Percentiles rank a stretch among this genome's conserved stretches.
Evolutionary conservation across 2,888 invertebrate species (phyloP).

Genomic region (Pristionchus fissidentatus): DNA sequence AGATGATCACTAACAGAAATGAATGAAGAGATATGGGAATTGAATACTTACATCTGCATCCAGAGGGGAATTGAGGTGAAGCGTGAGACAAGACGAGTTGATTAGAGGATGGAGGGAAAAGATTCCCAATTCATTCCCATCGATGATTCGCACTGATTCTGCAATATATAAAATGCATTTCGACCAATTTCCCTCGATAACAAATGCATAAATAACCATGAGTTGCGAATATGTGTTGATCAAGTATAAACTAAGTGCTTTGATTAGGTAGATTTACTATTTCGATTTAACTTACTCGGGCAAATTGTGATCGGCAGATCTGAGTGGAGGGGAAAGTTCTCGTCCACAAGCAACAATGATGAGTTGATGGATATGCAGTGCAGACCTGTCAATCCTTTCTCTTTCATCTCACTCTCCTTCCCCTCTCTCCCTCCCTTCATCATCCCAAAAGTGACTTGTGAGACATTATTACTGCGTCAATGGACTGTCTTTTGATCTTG

Average conservation of each 20-base stretch:
- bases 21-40: slow-evolving; percentile 39
- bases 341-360: slow-evolving; percentile 67
- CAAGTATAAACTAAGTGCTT: neutral
- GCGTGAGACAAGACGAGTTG: slow-evolving; percentile 66
- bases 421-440: neutral
- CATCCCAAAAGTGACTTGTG: neutral
- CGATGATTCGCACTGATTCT: slow-evolving; percentile 8
- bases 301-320: slow-evolving; percentile 66
- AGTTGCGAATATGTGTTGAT: no score
- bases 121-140: neutral
- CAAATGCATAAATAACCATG: no score
- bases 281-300: slow-evolving; percentile 57
- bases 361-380: slow-evolving; percentile 63
- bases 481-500: no score
- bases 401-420: neutral
- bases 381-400: neutral
- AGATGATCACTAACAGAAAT: neutral
- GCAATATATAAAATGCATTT: no score
- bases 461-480: slow-evolving; percentile 3
- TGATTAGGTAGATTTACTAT: neutral
- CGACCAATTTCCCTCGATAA: no score
- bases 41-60: slow-evolving; percentile 71
- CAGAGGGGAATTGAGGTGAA: slow-evolving; percentile 60
- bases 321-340: slow-evolving; percentile 67
- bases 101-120: slow-evolving; percentile 44